Conservation (phyloP, 2,888 invertebrate genomes). For the Ethmia dodecea region DNA sequence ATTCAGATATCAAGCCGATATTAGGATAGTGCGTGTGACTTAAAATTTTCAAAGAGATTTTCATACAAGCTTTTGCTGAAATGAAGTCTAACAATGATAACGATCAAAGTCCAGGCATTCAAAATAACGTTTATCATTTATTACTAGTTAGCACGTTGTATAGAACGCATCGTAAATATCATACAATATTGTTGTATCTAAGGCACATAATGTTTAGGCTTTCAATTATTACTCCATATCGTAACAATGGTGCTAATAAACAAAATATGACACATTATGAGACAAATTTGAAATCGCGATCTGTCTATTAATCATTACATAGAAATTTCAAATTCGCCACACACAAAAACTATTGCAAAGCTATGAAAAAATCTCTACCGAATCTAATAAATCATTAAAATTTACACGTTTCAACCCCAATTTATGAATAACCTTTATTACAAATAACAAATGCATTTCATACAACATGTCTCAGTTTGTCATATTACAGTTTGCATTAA, state of each 20-base stretch:
- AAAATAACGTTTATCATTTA: conserved; percentile 69
- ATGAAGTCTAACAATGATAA: conserved; percentile 58
- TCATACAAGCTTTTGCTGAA: conserved; percentile 60
- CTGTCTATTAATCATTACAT: no score
- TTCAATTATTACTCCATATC: conserved; percentile 73
- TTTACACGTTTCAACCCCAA: conserved; percentile 38
- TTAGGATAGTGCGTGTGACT: conserved; percentile 24
- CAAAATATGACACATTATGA: conserved; percentile 31
- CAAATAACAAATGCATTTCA: conserved; percentile 58
- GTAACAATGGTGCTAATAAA: conserved; percentile 71
- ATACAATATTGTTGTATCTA: conserved; percentile 79
- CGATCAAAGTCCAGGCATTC: conserved; percentile 59
- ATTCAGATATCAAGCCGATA: conserved; percentile 19
- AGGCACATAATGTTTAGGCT: conserved; percentile 79
- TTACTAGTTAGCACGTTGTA: conserved; percentile 77
- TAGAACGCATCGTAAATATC: conserved; percentile 77
- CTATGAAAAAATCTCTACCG: conserved; percentile 55
- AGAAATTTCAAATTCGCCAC: conserved; percentile 40
- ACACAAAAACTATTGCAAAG: conserved; percentile 51
- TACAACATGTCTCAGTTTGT: conserved; percentile 43
- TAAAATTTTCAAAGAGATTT: conserved; percentile 39
- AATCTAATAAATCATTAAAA: conserved; percentile 48
- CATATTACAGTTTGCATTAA: conserved; percentile 34
- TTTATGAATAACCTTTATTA: conserved; percentile 32
- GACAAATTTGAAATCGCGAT: no score